A percentile compares a stretch with the other conserved stretches of the same genome.
phyloP scores from a whole-genome alignment of 2,113 vertebrate genomes.

The Lophotis ruficrista region DNA sequence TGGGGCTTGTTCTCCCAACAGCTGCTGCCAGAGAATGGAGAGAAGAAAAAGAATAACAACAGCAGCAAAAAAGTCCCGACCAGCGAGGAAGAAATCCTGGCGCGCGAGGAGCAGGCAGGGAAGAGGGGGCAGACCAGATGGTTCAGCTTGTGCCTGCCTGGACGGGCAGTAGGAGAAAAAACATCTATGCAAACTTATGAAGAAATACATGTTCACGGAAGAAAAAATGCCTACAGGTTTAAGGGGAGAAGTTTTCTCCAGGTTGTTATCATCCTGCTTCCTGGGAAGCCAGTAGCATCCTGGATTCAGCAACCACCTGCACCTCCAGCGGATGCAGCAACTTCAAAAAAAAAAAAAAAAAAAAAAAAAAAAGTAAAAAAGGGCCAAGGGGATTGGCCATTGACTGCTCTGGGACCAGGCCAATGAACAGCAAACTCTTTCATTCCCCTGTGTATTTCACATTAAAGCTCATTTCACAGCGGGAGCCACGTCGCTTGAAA shows the following conservation, averaged over 20 bases:
- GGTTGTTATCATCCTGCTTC: neutral
- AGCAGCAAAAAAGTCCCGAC: neutral
- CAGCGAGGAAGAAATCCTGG: neutral
- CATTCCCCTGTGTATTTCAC: neutral
- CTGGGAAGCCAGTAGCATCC: neutral
- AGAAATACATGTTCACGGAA: neutral
- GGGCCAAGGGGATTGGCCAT: neutral
- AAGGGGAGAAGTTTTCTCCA: neutral
- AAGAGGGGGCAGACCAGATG: conserved; percentile 32
- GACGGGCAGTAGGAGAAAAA: neutral
- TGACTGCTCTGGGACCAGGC: neutral
- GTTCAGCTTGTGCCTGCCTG: neutral
- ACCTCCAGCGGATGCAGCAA: neutral
- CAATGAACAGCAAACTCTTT: neutral
- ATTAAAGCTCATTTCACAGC: neutral
- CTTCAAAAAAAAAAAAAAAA: neutral
- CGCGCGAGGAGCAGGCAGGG: neutral
- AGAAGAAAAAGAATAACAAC: neutral
- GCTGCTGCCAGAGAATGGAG: conserved; percentile 51
- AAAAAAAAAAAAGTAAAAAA: neutral
- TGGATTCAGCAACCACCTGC: neutral
- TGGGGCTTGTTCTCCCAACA: conserved; percentile 51
- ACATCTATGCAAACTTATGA: neutral
- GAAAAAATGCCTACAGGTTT: neutral
- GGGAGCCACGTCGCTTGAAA: neutral